Base-by-base conservation (phyloP, 2,888 invertebrate genomes). In the Melieria omissa region DNA sequence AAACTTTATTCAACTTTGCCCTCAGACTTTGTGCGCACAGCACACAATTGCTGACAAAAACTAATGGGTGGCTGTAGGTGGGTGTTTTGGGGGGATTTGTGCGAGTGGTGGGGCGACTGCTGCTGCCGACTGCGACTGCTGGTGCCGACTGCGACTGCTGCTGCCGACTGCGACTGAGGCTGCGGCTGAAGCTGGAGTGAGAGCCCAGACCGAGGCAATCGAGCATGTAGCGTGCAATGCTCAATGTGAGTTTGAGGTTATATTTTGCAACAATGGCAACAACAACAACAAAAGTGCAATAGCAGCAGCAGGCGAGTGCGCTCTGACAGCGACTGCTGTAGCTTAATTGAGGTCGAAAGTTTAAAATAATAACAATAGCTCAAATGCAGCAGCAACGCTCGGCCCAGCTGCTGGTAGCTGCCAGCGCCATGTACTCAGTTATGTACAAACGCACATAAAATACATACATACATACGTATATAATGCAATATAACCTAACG, bases 271-370 rank as follows among this genome's bases (percentile, higher is more conserved):
- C 49, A 60, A 52, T 44, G 42, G 14, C 44, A 16, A 45, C 12
- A 61, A 62, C 66, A 6, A 41, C 44, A 14, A n/a, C 44, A 54
- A 44, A 42, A 29, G 29, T 29, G 41, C 65, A 66, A 10, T 29
- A 47, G 45, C 41, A 61, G 47, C 41, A 47, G 16, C 45, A 45
- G 10, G 14, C 29, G 52, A 57, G 46, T 46, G 52, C 44, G 16
- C 8, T 12, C 29, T 12, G 65, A 65, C 55, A 44, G 46, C 46
- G 58, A 57, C 75, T 72, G 76, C 74, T 64, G 69, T 75, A 75
- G 77, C 79, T 84, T 84, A 82, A 85, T 85, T 84, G 83, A 85
- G 85, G 85, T 85, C 85, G 86, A 82, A 80, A 80, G 83, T 81
- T 84, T 79, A 80, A 83, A 81, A 81, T 77, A 77, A 68, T 72